Evolutionary conservation across 92 coral and sea anemone genomes (phyloP).

Genomic region (Porites evermanni): DNA sequence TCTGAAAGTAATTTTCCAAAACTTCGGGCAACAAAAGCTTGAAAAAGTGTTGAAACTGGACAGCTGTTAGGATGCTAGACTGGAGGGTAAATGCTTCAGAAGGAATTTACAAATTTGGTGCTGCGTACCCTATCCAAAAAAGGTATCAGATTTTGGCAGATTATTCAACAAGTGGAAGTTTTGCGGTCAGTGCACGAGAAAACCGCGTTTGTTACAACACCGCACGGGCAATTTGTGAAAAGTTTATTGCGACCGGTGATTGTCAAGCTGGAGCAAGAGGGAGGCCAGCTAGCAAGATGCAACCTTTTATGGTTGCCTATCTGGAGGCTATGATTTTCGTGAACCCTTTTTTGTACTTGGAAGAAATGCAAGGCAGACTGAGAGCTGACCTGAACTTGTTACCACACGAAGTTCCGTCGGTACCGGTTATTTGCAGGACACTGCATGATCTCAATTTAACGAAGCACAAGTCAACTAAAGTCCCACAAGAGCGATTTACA

Average conservation of each 20-base stretch:
- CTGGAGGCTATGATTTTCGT: not conserved
- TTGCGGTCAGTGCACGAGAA: not conserved
- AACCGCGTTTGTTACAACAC: slow-evolving; percentile 1
- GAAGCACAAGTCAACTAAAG: slow-evolving; percentile 39
- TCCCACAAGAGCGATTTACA: slow-evolving; percentile 41
- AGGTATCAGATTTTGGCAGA: slow-evolving; percentile 1
- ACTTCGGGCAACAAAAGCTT: too few species aligned
- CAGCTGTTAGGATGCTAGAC: not conserved
- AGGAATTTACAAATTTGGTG: slow-evolving; percentile 4
- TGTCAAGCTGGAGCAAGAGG: slow-evolving; percentile 3
- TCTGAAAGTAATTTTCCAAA: too few species aligned
- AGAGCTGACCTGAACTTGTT: slow-evolving; percentile 24
- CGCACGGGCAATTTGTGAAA: not conserved
- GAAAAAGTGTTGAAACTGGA: too few species aligned
- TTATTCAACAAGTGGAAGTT: not conserved
- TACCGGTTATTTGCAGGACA: slow-evolving; percentile 25
- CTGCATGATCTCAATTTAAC: slow-evolving; percentile 27
- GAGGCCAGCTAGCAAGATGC: not conserved
- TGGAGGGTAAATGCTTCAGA: not conserved
- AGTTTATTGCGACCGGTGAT: not conserved
- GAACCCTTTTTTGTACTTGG: not conserved
- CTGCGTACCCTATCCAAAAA: not conserved
- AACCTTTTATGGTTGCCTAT: not conserved
- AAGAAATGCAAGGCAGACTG: not conserved
- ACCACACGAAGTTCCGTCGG: slow-evolving; percentile 39